These are phyloP conservation scores for Toxotes lorentzi DNA, from an alignment of 2,797 vertebrate genomes.

Conservation along the genomic window DNA sequence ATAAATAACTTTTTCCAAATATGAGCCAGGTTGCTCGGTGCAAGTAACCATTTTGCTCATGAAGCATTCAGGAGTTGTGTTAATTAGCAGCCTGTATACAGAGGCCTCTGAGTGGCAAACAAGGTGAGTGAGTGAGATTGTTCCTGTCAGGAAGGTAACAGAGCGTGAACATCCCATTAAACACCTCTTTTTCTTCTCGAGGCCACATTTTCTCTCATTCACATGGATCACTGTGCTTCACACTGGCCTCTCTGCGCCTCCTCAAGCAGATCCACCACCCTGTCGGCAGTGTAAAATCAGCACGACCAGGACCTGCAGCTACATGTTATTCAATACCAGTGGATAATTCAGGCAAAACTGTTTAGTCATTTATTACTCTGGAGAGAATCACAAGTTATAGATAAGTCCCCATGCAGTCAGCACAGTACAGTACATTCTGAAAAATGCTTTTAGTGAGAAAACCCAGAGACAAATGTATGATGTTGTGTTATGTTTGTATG, in stretches of 20 bases:
- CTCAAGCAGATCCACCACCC: slow-evolving; percentile 11
- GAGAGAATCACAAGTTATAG: slow-evolving; percentile 24
- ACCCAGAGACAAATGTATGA: slow-evolving; percentile 48
- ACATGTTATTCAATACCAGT: slow-evolving; percentile 19
- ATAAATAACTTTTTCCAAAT: slow-evolving; percentile 32
- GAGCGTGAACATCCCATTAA: slow-evolving; percentile 79
- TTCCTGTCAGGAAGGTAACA: slow-evolving; percentile 75
- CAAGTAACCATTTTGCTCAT: slow-evolving; percentile 41
- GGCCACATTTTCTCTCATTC: slow-evolving; percentile 56
- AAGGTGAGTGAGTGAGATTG: slow-evolving; percentile 75
- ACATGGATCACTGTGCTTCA: slow-evolving; percentile 55
- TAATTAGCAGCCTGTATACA: slow-evolving; percentile 73
- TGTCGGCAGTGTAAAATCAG: slow-evolving; percentile 31
- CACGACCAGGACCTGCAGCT: slow-evolving; percentile 9
- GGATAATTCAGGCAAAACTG: slow-evolving; percentile 34
- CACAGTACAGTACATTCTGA: slow-evolving; percentile 1
- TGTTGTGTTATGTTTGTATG: slow-evolving; percentile 47
- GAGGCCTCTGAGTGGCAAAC: slow-evolving; percentile 73
- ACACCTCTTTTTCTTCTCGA: slow-evolving; percentile 58
- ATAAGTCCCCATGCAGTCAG: slow-evolving; percentile 27
- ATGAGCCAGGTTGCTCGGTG: slow-evolving; percentile 25
- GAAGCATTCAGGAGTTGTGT: slow-evolving; percentile 47
- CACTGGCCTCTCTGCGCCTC: slow-evolving; percentile 27
- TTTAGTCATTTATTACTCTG: slow-evolving; percentile 24
- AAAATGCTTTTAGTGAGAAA: slow-evolving; percentile 45